These are phyloP conservation scores for Agrochola litura DNA, from an alignment of 2,888 invertebrate genomes.

Conservation along the genomic window DNA sequence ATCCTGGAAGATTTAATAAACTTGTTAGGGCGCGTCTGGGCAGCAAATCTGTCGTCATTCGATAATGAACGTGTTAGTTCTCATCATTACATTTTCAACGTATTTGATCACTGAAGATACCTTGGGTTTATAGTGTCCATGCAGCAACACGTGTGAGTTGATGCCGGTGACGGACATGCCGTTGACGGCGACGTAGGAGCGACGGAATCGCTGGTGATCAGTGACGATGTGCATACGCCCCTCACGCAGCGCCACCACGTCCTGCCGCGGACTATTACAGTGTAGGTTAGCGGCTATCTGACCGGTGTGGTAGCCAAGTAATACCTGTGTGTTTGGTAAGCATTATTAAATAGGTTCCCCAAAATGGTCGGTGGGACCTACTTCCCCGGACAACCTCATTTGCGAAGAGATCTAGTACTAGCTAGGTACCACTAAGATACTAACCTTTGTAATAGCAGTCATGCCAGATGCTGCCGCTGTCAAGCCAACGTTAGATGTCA, in stretches of 20 bases:
- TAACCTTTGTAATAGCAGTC: slow-evolving; percentile 90
- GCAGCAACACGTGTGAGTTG: slow-evolving; percentile 79
- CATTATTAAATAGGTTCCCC: neutral
- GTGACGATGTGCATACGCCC: slow-evolving; percentile 90
- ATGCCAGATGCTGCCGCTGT: slow-evolving; percentile 82
- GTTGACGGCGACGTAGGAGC: slow-evolving; percentile 79
- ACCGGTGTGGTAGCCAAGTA: slow-evolving; percentile 92
- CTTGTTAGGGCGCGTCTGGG: neutral
- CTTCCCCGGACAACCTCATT: neutral
- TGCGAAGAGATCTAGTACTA: neutral
- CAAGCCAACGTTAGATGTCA: slow-evolving; percentile 81
- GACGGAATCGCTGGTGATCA: slow-evolving; percentile 89
- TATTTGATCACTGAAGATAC: slow-evolving; percentile 58
- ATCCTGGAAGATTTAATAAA: slow-evolving; percentile 27
- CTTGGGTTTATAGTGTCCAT: slow-evolving; percentile 80
- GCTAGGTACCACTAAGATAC: neutral
- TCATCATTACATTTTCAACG: neutral
- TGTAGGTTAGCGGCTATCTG: slow-evolving; percentile 94
- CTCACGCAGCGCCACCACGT: slow-evolving; percentile 84
- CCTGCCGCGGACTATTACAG: slow-evolving; percentile 90
- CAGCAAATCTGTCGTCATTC: neutral
- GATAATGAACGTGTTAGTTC: neutral
- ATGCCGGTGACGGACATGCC: slow-evolving; percentile 79
- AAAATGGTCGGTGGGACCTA: neutral
- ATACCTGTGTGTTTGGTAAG: slow-evolving; percentile 73